A percentile compares a stretch with the other conserved stretches of the same genome.
Evolutionary conservation across 2,888 invertebrate species (phyloP).

Genomic region (Charanyca ferruginea): DNA sequence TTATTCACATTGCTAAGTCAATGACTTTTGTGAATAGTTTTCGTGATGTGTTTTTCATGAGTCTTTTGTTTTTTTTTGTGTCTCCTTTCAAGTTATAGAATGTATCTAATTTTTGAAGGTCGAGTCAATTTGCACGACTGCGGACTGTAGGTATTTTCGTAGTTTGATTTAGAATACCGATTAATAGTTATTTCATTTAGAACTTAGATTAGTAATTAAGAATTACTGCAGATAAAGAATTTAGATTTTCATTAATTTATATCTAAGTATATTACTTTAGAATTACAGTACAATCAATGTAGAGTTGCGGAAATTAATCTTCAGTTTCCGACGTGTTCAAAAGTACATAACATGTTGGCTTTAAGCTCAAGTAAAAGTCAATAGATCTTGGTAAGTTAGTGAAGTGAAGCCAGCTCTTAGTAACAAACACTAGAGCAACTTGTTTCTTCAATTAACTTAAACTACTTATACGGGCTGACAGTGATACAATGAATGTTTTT

Average conservation of each 20-base stretch:
- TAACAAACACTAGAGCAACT: slow-evolving; percentile 34
- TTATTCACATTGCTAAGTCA: slow-evolving; percentile 37
- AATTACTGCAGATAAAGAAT: background rate
- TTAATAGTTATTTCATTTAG: too few relatives aligned
- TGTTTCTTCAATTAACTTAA: slow-evolving; percentile 19
- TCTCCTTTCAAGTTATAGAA: background rate
- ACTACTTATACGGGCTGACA: slow-evolving; percentile 16
- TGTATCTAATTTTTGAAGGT: slow-evolving; percentile 1
- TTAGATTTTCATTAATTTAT: background rate
- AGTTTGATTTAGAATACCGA: background rate
- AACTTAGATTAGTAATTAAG: background rate
- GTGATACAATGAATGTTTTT: background rate
- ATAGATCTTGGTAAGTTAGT: slow-evolving; percentile 7
- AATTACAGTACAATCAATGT: too few relatives aligned
- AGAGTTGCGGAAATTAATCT: slow-evolving; percentile 1
- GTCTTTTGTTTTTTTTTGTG: slow-evolving; percentile 6
- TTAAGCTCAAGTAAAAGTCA: slow-evolving; percentile 25
- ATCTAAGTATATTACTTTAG: too few relatives aligned
- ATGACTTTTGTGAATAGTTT: slow-evolving; percentile 33
- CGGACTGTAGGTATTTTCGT: background rate
- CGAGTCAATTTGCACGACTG: background rate
- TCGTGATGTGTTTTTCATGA: slow-evolving; percentile 26
- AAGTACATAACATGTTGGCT: slow-evolving; percentile 21
- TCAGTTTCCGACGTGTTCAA: background rate
- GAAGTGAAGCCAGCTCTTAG: slow-evolving; percentile 20